A percentile compares a stretch with the other conserved stretches of the same genome.
phyloP scores from a whole-genome alignment of 2,797 vertebrate species.

The Rhinoraja longicauda region DNA sequence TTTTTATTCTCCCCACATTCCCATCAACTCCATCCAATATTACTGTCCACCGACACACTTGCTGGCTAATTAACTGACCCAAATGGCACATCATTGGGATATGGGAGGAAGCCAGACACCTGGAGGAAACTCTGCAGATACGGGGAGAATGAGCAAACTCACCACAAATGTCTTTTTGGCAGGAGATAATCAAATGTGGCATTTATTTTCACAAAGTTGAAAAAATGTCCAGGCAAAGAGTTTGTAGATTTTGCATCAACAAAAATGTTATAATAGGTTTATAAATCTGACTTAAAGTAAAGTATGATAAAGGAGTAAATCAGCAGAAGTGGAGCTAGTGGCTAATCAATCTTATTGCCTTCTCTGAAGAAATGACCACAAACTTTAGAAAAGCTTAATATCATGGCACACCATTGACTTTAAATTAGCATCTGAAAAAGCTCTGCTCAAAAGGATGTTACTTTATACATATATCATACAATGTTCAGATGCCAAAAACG shows the following conservation, averaged over 20 bases:
- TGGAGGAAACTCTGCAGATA: too few relatives aligned
- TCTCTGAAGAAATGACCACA: not conserved
- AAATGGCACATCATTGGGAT: too few relatives aligned
- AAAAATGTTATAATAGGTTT: not conserved
- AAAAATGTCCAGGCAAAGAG: not conserved
- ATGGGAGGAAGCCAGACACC: too few relatives aligned
- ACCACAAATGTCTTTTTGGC: too few relatives aligned
- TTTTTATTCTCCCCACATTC: too few relatives aligned
- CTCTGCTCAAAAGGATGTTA: not conserved
- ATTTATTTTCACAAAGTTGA: not conserved
- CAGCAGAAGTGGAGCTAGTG: not conserved
- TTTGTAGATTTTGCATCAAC: not conserved
- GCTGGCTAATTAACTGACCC: too few relatives aligned
- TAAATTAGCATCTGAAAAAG: not conserved
- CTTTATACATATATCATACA: not conserved
- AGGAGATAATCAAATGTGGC: not conserved
- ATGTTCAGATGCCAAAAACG: not conserved
- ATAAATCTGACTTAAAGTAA: too few relatives aligned
- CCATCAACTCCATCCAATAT: too few relatives aligned
- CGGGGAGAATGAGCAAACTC: too few relatives aligned
- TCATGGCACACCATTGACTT: not conserved
- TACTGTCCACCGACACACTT: too few relatives aligned
- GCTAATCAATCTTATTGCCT: not conserved
- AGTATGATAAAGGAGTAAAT: not conserved
- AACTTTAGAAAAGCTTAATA: not conserved